Conservation (phyloP, 1,140 invertebrate genomes). For the Zaprionus inermis region DNA sequence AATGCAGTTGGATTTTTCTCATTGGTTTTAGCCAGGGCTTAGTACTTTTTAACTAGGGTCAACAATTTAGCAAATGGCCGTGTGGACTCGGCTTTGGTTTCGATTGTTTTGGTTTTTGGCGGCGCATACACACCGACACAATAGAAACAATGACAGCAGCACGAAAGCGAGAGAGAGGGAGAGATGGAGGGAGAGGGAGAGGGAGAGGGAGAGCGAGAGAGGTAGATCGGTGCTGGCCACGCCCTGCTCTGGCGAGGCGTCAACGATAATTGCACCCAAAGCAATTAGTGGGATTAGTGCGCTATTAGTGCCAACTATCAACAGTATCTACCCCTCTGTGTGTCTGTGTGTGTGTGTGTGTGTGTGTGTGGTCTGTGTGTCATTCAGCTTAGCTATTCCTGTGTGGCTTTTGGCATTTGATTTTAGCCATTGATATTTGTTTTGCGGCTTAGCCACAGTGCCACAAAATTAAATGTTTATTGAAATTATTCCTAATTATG, state of each 20-base stretch:
- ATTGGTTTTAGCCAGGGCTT: slow-evolving; percentile 44
- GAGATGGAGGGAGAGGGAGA: too few relatives aligned
- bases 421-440: slow-evolving; percentile 47
- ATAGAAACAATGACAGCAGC: not conserved
- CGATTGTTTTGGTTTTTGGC: slow-evolving; percentile 53
- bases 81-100: slow-evolving; percentile 46
- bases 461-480: slow-evolving; percentile 50
- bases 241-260: slow-evolving; percentile 39
- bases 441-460: slow-evolving; percentile 31
- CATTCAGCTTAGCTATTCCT: slow-evolving; percentile 40
- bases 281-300: slow-evolving; percentile 80
- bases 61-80: slow-evolving; percentile 75
- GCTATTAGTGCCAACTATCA: slow-evolving; percentile 78
- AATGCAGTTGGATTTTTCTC: slow-evolving; percentile 26
- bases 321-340: slow-evolving; percentile 28
- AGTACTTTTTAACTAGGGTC: slow-evolving; percentile 56
- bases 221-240: slow-evolving; percentile 9
- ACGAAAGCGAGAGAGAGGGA: too few relatives aligned
- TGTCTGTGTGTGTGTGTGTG: slow-evolving; percentile 32
- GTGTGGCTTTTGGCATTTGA: slow-evolving; percentile 26
- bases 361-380: slow-evolving; percentile 30
- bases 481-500: slow-evolving; percentile 35
- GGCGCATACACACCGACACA: slow-evolving; percentile 24
- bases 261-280: slow-evolving; percentile 78
- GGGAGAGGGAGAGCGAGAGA: not conserved